phyloP scores from a whole-genome alignment of 2,797 vertebrate genomes.

The Gorsachius magnificus region DNA sequence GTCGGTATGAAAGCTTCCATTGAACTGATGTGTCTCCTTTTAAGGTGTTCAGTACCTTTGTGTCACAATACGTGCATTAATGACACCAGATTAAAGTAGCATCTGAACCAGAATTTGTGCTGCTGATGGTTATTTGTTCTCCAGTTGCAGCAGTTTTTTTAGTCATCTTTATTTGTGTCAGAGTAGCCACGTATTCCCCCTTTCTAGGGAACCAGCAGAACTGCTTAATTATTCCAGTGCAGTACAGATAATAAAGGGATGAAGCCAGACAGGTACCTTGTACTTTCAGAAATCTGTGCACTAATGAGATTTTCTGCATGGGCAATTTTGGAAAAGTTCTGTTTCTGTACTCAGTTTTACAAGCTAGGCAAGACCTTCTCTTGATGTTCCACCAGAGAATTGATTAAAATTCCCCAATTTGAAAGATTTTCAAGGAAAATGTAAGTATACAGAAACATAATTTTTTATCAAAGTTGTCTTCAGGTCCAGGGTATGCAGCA shows the following conservation, averaged over 20 bases:
- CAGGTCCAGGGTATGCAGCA: rapidly evolving
- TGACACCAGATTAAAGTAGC: not conserved
- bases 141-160: not conserved
- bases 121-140: not conserved
- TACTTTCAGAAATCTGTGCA: not conserved
- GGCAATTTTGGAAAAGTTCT: not conserved
- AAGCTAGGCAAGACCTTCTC: not conserved
- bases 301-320: slow-evolving; percentile 7
- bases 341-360: not conserved
- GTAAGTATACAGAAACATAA: not conserved
- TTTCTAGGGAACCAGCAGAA: not conserved
- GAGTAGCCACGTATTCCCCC: not conserved
- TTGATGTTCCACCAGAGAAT: not conserved
- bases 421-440: not conserved
- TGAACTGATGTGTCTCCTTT: not conserved
- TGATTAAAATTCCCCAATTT: not conserved
- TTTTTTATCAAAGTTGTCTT: not conserved
- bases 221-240: not conserved
- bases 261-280: not conserved
- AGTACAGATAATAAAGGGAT: not conserved
- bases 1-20: rapidly evolving
- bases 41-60: not conserved
- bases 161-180: not conserved
- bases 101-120: not conserved
- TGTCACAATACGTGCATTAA: rapidly evolving